Conservation (phyloP, 2,113 vertebrate genomes). For the Thalassarche chlororhynchos region DNA sequence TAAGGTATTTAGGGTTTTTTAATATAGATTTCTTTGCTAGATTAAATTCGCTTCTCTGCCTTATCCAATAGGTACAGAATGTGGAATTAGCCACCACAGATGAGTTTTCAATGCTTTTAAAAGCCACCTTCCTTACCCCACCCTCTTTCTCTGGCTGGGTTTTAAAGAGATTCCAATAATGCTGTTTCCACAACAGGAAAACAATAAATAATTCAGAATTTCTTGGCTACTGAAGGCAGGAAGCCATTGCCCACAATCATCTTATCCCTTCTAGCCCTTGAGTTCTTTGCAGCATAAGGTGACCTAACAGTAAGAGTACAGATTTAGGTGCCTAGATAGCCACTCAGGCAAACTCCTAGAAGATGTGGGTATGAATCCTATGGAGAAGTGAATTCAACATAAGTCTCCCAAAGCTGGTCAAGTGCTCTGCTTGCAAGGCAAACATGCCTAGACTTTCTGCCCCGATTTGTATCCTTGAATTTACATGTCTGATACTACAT, state of each 20-base stretch:
- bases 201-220: not conserved
- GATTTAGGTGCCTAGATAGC: not conserved
- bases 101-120: not conserved
- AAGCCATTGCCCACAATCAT: not conserved
- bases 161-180: not conserved
- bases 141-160: not conserved
- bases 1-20: slow-evolving; percentile 64
- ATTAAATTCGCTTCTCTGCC: not conserved
- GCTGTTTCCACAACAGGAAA: not conserved
- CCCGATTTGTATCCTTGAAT: not conserved
- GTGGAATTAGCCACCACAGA: not conserved
- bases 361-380: not conserved
- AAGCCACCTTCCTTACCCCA: not conserved
- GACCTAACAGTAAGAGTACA: not conserved
- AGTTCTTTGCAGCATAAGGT: not conserved
- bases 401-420: not conserved
- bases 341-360: not conserved
- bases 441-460: not conserved
- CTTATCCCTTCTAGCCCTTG: not conserved
- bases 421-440: not conserved
- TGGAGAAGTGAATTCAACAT: not conserved
- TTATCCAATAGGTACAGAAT: not conserved
- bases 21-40: not conserved
- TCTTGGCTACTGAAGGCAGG: not conserved
- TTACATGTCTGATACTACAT: not conserved